Percentiles rank a stretch among this genome's conserved stretches.
phyloP scores from a whole-genome alignment of 2,888 invertebrate genomes.

The Spatulosminthurus flaviceps region DNA sequence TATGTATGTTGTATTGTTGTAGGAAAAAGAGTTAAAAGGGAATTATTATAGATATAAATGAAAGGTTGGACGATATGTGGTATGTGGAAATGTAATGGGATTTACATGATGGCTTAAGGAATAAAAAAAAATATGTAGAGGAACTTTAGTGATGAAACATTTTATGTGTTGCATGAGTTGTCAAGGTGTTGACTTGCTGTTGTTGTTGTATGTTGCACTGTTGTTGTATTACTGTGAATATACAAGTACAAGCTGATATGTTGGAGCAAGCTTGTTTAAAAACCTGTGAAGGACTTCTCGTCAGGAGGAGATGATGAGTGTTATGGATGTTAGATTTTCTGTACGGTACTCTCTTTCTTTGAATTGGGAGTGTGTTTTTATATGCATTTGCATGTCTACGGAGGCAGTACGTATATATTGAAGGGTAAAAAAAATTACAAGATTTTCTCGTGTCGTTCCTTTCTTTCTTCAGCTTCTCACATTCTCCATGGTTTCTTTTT shows the following conservation, averaged over 20 bases:
- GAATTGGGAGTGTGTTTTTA: neutral
- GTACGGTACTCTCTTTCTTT: too few relatives aligned
- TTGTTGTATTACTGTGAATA: too few relatives aligned
- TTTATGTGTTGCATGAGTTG: constrained; percentile 38
- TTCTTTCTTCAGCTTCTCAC: neutral
- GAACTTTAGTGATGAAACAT: constrained; percentile 2
- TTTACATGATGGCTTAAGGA: neutral
- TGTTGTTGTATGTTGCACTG: neutral
- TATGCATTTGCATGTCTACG: too few relatives aligned
- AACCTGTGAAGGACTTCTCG: constrained; percentile 11
- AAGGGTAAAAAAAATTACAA: neutral
- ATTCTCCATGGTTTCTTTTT: neutral
- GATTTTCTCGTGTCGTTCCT: constrained; percentile 13
- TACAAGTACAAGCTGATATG: too few relatives aligned
- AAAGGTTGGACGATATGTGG: neutral
- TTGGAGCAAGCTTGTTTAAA: constrained; percentile 21
- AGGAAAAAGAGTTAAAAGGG: too few relatives aligned
- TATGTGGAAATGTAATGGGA: neutral
- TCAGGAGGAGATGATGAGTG: neutral
- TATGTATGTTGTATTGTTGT: too few relatives aligned
- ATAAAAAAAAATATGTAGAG: neutral
- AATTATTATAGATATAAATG: neutral
- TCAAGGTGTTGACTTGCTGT: constrained; percentile 42
- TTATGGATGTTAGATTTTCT: too few relatives aligned
- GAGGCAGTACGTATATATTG: neutral